These are phyloP conservation scores for Serranus cabrilla DNA, from an alignment of 2,797 vertebrate genomes.

Conservation along the genomic window DNA sequence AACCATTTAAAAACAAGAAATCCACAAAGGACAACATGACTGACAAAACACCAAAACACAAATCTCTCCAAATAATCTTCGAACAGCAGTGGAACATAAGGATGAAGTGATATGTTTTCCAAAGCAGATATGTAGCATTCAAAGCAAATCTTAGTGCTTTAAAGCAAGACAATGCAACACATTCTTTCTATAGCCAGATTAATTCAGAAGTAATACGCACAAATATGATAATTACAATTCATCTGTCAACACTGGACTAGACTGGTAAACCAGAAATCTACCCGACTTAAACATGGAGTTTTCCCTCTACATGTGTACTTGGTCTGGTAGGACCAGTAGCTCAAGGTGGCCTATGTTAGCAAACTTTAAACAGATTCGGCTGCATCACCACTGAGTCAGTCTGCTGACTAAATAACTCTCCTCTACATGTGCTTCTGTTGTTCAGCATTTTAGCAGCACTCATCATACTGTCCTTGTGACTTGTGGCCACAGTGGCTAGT, in stretches of 20 bases:
- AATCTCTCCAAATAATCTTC: background rate
- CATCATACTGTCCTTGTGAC: background rate
- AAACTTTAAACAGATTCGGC: conserved; percentile 18
- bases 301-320: background rate
- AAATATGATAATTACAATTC: too few relatives aligned
- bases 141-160: background rate
- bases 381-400: background rate
- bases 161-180: background rate
- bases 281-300: too few relatives aligned
- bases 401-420: background rate
- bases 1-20: background rate
- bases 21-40: background rate
- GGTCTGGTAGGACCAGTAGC: background rate
- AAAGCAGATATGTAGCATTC: background rate
- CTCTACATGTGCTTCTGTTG: background rate
- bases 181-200: background rate
- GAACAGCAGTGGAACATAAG: background rate
- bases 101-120: background rate
- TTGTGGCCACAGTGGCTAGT: background rate
- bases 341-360: conserved; percentile 15
- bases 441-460: background rate
- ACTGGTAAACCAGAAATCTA: too few relatives aligned
- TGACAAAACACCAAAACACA: background rate
- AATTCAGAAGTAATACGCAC: background rate
- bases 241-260: too few relatives aligned